A percentile compares a stretch with the other conserved stretches of the same genome.
These are phyloP conservation scores for Cremastinae sp. DNA, from an alignment of 2,888 invertebrate genomes.

Conservation along the genomic window DNA sequence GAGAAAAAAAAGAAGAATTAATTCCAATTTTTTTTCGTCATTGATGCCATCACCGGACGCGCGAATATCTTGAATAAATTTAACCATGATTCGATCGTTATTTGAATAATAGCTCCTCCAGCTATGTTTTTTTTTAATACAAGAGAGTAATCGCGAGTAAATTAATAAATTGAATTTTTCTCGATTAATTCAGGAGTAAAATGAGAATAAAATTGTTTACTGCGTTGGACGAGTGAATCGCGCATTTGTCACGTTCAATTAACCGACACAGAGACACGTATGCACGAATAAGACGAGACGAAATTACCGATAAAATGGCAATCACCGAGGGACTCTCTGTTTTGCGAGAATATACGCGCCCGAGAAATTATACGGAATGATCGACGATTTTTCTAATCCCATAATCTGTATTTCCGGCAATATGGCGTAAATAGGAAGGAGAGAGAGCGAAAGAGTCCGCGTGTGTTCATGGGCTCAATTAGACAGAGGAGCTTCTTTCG, in stretches of 20 bases:
- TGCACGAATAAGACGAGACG: constrained; percentile 1
- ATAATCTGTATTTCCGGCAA: constrained; percentile 58
- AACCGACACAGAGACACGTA: neutral
- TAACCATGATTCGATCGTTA: no score
- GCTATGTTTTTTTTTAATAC: no score
- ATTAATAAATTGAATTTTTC: no score
- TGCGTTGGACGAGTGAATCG: neutral
- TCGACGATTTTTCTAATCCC: constrained; percentile 56
- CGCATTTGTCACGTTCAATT: constrained; percentile 23
- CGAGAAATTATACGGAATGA: constrained; percentile 48
- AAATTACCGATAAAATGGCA: constrained; percentile 26
- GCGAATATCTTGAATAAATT: no score
- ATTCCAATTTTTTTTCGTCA: no score
- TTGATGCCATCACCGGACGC: no score
- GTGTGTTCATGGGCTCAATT: constrained; percentile 35
- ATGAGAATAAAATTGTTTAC: no score
- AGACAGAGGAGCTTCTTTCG: constrained; percentile 40
- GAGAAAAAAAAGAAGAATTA: neutral
- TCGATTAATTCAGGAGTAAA: no score
- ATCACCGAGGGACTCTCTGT: constrained; percentile 5
- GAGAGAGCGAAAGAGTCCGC: neutral
- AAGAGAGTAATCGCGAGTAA: no score
- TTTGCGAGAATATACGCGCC: neutral
- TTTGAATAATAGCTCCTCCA: no score
- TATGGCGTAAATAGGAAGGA: no score